A percentile compares a stretch with the other conserved stretches of the same genome.
phyloP scores from a whole-genome alignment of 2,888 invertebrate species.

The Diadegma fenestrale region DNA sequence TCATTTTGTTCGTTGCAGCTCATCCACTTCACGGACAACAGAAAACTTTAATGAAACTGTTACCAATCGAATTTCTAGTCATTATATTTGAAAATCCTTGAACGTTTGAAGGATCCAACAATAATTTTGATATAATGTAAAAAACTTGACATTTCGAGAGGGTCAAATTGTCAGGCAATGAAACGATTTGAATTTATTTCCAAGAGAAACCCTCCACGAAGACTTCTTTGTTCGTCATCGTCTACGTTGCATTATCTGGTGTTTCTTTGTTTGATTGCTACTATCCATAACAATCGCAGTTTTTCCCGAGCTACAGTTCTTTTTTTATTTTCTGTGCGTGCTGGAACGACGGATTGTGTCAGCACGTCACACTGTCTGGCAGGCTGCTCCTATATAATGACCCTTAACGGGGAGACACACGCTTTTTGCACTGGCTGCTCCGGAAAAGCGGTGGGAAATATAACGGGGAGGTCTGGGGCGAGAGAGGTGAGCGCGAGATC shows the following conservation, averaged over 20 bases:
- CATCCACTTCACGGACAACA: neutral
- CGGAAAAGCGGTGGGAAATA: slow-evolving; percentile 22
- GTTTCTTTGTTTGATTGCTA: slow-evolving; percentile 59
- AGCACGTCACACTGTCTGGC: slow-evolving; percentile 50
- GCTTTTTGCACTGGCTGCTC: slow-evolving; percentile 39
- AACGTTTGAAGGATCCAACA: neutral
- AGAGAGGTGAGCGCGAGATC: slow-evolving; percentile 46
- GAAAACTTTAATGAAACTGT: neutral
- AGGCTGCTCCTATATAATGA: slow-evolving; percentile 35
- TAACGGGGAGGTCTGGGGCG: slow-evolving; percentile 20
- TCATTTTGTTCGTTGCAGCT: neutral
- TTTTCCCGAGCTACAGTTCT: slow-evolving; percentile 6
- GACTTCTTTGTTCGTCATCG: slow-evolving; percentile 34
- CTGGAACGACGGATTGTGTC: slow-evolving; percentile 30
- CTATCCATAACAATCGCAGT: slow-evolving; percentile 60
- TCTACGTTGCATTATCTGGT: slow-evolving; percentile 56
- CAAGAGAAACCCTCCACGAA: neutral
- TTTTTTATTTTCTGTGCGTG: slow-evolving; percentile 14
- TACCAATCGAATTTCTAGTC: neutral
- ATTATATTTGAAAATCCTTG: neutral
- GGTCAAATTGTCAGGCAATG: neutral
- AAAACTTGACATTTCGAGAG: too few relatives aligned
- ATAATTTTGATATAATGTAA: neutral
- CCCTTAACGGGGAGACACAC: slow-evolving; percentile 32
- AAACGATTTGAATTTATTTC: neutral